Percentiles rank a stretch among this genome's conserved stretches.
Conservation (phyloP, 2,888 invertebrate species). For the Eristalis tenax region DNA sequence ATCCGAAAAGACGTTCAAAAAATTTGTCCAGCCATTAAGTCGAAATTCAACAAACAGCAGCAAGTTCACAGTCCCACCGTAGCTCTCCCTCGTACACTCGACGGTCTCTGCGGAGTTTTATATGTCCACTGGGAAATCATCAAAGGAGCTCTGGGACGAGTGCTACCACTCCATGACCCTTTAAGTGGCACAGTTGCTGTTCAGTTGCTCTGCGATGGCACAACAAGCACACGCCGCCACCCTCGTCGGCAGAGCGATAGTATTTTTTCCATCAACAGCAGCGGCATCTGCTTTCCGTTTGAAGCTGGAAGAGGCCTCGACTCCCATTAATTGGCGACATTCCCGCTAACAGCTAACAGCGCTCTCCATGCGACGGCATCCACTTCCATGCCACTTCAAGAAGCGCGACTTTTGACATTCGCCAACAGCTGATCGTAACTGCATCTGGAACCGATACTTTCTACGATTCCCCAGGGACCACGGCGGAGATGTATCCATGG, state of each 20-base stretch:
- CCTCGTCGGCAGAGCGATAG: constrained; percentile 8
- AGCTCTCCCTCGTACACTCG: not conserved
- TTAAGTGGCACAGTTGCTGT: constrained; percentile 45
- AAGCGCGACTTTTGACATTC: constrained; percentile 61
- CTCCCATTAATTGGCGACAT: constrained; percentile 63
- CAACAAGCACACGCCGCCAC: constrained; percentile 17
- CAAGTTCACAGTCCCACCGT: constrained; percentile 18
- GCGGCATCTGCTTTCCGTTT: constrained; percentile 7
- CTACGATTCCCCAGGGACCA: constrained; percentile 55
- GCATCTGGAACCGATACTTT: constrained; percentile 66
- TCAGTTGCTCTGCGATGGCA: not conserved
- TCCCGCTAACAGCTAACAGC: constrained; percentile 21
- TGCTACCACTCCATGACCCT: constrained; percentile 56
- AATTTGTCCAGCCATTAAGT: constrained; percentile 35
- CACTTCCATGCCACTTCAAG: not conserved
- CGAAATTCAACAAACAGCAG: not conserved
- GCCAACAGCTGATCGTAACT: constrained; percentile 65
- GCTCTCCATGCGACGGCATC: not conserved
- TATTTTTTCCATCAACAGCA: not conserved
- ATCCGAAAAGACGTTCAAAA: constrained; percentile 26
- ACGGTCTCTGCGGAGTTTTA: constrained; percentile 26
- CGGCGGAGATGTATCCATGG: constrained; percentile 29
- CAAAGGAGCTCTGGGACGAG: constrained; percentile 32
- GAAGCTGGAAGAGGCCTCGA: constrained; percentile 1
- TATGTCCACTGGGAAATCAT: constrained; percentile 63